A percentile compares a stretch with the other conserved stretches of the same genome.
Conservation (phyloP, 2,113 vertebrate genomes). For the Peromyscus californicus region DNA sequence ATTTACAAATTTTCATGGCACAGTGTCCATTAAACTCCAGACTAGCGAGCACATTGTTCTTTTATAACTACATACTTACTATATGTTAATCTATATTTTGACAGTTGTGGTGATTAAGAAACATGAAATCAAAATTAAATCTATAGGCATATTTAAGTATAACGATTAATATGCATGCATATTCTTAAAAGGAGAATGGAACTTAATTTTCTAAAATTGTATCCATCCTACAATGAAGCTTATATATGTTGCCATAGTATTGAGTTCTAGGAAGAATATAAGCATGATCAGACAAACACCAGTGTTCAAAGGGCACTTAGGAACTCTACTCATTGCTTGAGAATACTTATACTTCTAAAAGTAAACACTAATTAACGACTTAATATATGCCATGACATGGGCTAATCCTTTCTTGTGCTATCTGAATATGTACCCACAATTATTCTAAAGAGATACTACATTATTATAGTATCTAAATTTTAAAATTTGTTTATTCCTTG, state of each 20-base stretch:
- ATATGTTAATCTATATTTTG: background rate
- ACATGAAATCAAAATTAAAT: conserved; percentile 31
- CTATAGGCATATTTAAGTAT: background rate
- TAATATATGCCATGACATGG: background rate
- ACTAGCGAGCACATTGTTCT: conserved; percentile 4
- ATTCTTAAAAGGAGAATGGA: background rate
- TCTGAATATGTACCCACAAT: background rate
- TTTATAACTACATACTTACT: background rate
- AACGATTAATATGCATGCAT: background rate
- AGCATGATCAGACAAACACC: background rate
- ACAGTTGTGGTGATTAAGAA: conserved; percentile 24
- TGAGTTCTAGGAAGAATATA: background rate
- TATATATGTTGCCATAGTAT: background rate
- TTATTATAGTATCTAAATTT: background rate
- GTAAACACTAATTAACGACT: background rate
- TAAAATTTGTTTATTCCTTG: background rate
- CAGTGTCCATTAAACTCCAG: background rate
- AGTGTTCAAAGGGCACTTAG: conserved; percentile 14
- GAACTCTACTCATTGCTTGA: background rate
- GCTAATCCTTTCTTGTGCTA: background rate
- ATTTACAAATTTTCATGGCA: conserved; percentile 1
- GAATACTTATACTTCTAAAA: conserved; percentile 32
- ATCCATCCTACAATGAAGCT: background rate
- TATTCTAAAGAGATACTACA: background rate
- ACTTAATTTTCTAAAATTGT: conserved; percentile 52